Conservation (phyloP, 2,113 vertebrate species). For the Aspidoscelis tigris region DNA sequence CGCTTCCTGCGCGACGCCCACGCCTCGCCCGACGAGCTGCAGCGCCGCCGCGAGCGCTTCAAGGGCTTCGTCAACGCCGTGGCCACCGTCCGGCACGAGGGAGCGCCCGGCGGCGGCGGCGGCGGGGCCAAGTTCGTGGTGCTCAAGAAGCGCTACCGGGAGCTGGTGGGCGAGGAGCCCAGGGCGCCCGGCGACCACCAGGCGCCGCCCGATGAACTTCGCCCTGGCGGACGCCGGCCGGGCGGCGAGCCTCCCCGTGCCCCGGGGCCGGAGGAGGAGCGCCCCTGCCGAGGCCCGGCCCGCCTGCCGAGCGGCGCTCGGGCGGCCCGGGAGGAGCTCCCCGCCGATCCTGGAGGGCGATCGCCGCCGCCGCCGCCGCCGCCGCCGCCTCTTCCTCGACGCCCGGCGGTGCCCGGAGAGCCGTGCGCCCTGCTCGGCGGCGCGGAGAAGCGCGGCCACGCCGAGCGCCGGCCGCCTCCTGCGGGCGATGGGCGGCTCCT, state of each 20-base stretch:
- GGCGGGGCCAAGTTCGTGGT: constrained; percentile 80
- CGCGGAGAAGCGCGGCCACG: background rate
- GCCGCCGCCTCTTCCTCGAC: background rate
- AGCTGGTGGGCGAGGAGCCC: constrained; percentile 73
- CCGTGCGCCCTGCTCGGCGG: background rate
- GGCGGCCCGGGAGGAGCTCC: background rate
- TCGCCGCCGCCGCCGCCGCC: background rate
- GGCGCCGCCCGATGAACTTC: background rate
- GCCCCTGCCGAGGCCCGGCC: background rate
- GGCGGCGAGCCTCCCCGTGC: background rate
- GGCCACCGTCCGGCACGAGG: constrained; percentile 84
- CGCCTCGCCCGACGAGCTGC: constrained; percentile 70
- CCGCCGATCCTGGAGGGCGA: background rate
- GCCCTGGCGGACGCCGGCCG: background rate
- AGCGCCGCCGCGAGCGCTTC: constrained; percentile 85
- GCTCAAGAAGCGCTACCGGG: constrained; percentile 80
- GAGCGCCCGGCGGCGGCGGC: constrained; percentile 73
- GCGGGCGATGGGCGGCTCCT: background rate
- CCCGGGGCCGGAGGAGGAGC: background rate
- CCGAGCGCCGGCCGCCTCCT: no score
- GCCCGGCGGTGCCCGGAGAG: background rate
- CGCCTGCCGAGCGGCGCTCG: accelerated
- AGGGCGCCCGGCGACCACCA: background rate
- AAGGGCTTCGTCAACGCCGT: constrained; percentile 91
- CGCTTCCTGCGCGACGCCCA: constrained; percentile 81